phyloP scores from a whole-genome alignment of 1,140 invertebrate species.

The Penaeus chinensis region DNA sequence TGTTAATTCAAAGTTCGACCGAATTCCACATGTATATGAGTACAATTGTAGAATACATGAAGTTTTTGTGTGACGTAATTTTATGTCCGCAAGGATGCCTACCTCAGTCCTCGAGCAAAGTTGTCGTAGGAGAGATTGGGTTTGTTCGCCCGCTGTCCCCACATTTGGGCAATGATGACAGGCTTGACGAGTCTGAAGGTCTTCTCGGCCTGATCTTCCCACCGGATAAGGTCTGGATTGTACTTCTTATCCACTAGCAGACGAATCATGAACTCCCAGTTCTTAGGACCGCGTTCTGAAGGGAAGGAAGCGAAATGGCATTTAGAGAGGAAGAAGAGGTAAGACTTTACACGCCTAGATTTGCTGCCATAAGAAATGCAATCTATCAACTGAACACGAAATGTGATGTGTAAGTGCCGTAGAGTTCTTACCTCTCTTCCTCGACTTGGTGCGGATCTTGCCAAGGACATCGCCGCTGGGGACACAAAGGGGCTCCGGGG shows the following conservation, averaged over 20 bases:
- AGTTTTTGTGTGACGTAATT: not conserved
- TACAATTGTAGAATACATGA: not conserved
- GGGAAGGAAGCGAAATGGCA: not conserved
- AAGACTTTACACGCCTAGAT: no score
- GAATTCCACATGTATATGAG: not conserved
- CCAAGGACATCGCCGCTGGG: not conserved
- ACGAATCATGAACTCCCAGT: constrained; percentile 34
- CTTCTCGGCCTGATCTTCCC: constrained; percentile 14
- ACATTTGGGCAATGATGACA: not conserved
- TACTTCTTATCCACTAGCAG: constrained; percentile 4
- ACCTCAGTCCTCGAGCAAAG: constrained; percentile 91
- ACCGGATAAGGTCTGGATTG: constrained; percentile 32
- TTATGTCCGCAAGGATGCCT: not conserved
- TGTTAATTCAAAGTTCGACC: not conserved
- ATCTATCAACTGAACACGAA: no score
- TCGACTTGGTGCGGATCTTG: constrained; percentile 22
- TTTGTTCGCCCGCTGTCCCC: constrained; percentile 72
- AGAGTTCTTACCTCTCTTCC: constrained; percentile 6
- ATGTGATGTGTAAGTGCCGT: no score
- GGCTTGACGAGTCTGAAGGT: constrained; percentile 23
- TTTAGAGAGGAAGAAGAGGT: no score
- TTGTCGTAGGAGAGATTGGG: constrained; percentile 95
- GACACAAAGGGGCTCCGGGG: not conserved
- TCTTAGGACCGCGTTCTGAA: not conserved
- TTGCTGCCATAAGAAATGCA: no score